These are phyloP conservation scores for Melikaiella ostensackeni DNA, from an alignment of 2,888 invertebrate genomes.

Conservation along the genomic window DNA sequence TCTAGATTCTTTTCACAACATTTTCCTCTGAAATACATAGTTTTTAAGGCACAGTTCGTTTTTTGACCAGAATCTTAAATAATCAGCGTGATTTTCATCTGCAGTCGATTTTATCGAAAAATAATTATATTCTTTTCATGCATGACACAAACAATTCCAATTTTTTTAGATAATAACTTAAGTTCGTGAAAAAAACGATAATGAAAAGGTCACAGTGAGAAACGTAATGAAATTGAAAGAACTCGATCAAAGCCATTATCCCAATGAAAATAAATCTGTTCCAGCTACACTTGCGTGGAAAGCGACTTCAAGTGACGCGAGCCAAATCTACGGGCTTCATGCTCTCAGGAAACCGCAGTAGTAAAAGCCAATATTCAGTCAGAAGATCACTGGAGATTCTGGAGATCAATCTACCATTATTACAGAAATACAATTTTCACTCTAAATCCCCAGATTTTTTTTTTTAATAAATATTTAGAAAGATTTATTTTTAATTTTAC, in stretches of 20 bases:
- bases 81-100: no score
- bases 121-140: no score
- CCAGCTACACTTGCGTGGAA: background rate
- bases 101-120: no score
- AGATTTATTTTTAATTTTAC: no score
- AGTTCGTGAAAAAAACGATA: background rate
- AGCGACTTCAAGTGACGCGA: background rate
- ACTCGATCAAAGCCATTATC: background rate
- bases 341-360: background rate
- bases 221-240: slow-evolving; percentile 4
- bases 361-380: slow-evolving; percentile 18
- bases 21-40: no score
- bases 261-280: slow-evolving; percentile 4
- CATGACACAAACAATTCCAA: no score
- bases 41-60: no score
- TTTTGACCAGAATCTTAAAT: no score
- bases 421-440: background rate
- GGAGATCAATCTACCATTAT: background rate
- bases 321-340: background rate
- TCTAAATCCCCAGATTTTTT: background rate
- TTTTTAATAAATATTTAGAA: no score
- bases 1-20: no score
- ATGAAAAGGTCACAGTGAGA: background rate
- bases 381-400: background rate
- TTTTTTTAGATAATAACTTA: background rate